phyloP scores from a whole-genome alignment of 2,797 vertebrate genomes.

The Tenualosa ilisha region DNA sequence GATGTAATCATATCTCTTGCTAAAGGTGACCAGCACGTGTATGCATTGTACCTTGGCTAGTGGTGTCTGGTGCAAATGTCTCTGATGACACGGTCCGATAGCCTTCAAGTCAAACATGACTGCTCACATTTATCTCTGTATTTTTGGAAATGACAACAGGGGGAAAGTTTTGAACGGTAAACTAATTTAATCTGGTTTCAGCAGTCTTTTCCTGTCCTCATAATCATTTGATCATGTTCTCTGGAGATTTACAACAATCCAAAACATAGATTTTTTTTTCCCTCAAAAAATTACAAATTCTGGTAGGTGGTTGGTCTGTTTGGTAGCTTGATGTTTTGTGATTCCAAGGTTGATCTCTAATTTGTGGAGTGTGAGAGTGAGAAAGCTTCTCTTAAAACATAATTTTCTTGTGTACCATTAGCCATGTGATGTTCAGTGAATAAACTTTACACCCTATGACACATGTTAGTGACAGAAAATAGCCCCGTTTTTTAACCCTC shows the following conservation, averaged over 20 bases:
- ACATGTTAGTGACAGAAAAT: not conserved
- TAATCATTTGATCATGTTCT: not conserved
- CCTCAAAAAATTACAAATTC: not conserved
- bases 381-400: not conserved
- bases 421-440: not conserved
- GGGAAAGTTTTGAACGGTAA: not conserved
- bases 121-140: conserved; percentile 36
- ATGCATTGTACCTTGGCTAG: conserved; percentile 44
- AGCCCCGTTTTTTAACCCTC: not conserved
- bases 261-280: not conserved
- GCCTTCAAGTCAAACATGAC: conserved; percentile 29
- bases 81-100: conserved; percentile 52
- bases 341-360: not conserved
- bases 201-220: not conserved
- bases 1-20: not conserved
- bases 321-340: not conserved
- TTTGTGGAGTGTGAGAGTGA: not conserved
- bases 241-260: not conserved
- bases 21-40: not conserved
- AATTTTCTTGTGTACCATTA: not conserved
- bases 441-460: not conserved
- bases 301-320: not conserved
- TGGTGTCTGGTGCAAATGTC: conserved; percentile 39
- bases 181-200: not conserved
- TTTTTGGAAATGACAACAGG: conserved; percentile 48